A percentile compares a stretch with the other conserved stretches of the same genome.
Evolutionary conservation across 2,888 invertebrate species (phyloP).

Genomic region (Ectobius pallidus): DNA sequence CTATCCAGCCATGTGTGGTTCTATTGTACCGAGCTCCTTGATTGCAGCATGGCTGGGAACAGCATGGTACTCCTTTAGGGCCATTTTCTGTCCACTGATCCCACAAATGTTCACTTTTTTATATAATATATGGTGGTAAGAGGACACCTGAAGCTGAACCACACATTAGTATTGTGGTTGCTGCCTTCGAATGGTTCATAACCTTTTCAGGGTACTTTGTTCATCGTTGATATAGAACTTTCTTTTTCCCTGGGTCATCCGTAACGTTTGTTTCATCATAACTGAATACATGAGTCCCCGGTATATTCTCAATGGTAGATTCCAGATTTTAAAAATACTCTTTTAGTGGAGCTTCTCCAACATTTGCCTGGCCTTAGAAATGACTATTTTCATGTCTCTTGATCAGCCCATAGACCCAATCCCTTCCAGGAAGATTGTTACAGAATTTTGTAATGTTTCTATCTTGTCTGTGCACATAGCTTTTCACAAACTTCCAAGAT

Average conservation of each 20-base stretch:
- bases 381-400: neutral
- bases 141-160: conserved; percentile 44
- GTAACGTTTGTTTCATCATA: conserved; percentile 48
- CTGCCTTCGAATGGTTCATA: conserved; percentile 1
- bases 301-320: neutral
- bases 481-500: conserved; percentile 1
- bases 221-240: conserved; percentile 33
- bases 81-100: conserved; percentile 7
- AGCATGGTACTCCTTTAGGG: conserved; percentile 43
- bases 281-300: conserved; percentile 42
- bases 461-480: neutral
- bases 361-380: neutral
- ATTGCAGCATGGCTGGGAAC: conserved; percentile 16
- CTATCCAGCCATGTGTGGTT: conserved; percentile 13
- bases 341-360: neutral
- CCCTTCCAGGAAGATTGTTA: conserved; percentile 1
- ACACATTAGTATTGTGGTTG: conserved; percentile 45
- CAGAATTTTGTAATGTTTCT: neutral
- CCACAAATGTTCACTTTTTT: neutral
- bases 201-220: conserved; percentile 15
- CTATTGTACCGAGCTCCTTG: conserved; percentile 17
- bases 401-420: neutral
- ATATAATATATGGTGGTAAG: conserved; percentile 43
- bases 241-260: conserved; percentile 46
- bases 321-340: neutral